Base-by-base conservation (phyloP, 2,797 vertebrate genomes). In the Chelonia mydas region DNA sequence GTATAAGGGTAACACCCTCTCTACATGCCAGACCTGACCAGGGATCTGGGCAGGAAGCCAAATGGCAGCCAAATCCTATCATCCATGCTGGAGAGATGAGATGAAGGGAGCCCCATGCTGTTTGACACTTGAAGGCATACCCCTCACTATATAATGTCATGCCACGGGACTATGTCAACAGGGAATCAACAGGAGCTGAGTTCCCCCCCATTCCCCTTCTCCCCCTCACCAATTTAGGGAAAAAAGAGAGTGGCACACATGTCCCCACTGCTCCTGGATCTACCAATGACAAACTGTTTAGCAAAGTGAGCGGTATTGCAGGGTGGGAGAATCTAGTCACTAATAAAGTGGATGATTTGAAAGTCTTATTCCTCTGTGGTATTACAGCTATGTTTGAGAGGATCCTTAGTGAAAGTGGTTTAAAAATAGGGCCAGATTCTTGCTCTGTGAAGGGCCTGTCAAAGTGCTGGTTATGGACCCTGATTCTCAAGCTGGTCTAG, bases 1-100 rank as follows among this genome's bases (percentile, higher is more conserved):
- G 1, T 11, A 33, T 28, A 54, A 54, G 54, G n/a, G n/a, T 68
- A 25, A 53, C 6, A 55, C 1, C 0, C 0, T 31, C 57, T 17
- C 13, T 25, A 23, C 19, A 55, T 51, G 33, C 41, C 76, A 79
- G 13, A 4, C 10, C 21, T 82, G 28, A 5, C 54, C 3, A 27
- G 15, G 33, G 59, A 84, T 61, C 81, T 5, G 7, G 0, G 16
- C 21, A 57, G 21, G 81, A 81, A 82, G 81, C 59, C 19, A 19
- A 51, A 61, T 2, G 23, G 16, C 12, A 84, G 72, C 1, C 11
- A 13, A 59, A 15, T 31, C 5, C 15, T 33, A 31, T 84, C 81
- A 31, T 68, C 74, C 12, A 1, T 81, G 21, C 49, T 17, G 85
- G 81, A 59, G 68, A 21, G 11, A 53, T 15, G 51, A 74, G 27